A percentile compares a stretch with the other conserved stretches of the same genome.
phyloP scores from a whole-genome alignment of 2,888 invertebrate genomes.

The Autographa pulchrina region DNA sequence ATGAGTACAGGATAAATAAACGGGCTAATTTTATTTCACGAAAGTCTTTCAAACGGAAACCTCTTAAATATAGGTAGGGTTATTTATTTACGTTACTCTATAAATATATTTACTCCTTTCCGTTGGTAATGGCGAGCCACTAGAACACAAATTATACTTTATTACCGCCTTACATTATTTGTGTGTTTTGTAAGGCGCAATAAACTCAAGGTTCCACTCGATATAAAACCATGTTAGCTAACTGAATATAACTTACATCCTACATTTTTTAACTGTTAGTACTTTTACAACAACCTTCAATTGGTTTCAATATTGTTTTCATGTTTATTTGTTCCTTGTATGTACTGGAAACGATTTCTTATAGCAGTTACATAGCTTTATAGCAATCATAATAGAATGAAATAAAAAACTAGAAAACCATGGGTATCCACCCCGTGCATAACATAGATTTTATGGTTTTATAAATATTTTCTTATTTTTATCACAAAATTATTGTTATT shows the following conservation, averaged over 20 bases:
- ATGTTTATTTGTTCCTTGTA: not conserved
- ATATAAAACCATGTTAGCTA: slow-evolving; percentile 3
- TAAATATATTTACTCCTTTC: not conserved
- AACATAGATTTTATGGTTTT: too few relatives aligned
- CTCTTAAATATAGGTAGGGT: not conserved
- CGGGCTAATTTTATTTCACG: not conserved
- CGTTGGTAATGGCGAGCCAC: not conserved
- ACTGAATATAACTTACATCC: not conserved
- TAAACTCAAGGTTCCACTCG: slow-evolving; percentile 2
- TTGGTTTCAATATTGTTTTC: not conserved
- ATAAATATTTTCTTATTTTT: too few relatives aligned
- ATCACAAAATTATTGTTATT: too few relatives aligned
- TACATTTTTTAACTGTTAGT: not conserved
- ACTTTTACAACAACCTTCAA: slow-evolving; percentile 4
- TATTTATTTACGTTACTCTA: not conserved
- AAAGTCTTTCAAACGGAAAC: slow-evolving; percentile 4
- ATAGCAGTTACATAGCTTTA: too few relatives aligned
- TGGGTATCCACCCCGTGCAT: too few relatives aligned
- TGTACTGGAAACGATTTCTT: not conserved
- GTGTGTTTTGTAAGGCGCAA: slow-evolving; percentile 6
- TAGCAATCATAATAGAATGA: too few relatives aligned
- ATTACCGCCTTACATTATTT: not conserved
- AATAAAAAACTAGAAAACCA: too few relatives aligned
- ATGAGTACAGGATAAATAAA: not conserved
- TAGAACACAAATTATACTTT: slow-evolving; percentile 1